Evolutionary conservation across 2,113 vertebrate species (phyloP), one percentile per base, ranked within the genome.

Genomic region (Toxotes jaculatrix): DNA sequence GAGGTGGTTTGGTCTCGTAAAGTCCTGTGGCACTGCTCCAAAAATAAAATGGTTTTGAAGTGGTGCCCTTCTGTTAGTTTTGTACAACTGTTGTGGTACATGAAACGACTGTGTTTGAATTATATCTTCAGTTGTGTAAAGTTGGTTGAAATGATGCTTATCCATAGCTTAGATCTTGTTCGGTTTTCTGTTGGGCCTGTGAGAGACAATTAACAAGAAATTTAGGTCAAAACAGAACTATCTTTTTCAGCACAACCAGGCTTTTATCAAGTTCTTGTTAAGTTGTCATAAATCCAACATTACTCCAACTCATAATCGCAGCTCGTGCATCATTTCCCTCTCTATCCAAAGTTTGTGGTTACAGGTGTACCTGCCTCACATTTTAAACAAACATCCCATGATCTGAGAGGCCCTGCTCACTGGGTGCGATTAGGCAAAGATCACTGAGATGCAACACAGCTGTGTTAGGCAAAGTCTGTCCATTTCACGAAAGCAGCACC

Each of bases 271-370:
- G 57, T 38, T 32, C 17, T 16, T 23, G 0, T 36, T 68, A 1
- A 12, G 74, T 66, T 73, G 42, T 68, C 47, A 16, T 23, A 7
- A 63, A 51, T 61, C 11, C 1, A 43, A 13, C 40, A 32, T 67
- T 27, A 71, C 19, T 4, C 14, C 11, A 45, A 9, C 3, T 6
- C 36, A n/a, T n/a, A 36, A 56, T 32, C 17, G 49, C 21, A 23
- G 43, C 6, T 27, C 10, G 12, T 14, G 19, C 36, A 80, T 32
- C 11, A 21, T 47, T 75, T 71, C 31, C 5, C 23, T 70, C 21
- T 61, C 23, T 71, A 75, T 45, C 32, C 76, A 82, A 87, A 83
- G 53, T 53, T 36, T 78, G 72, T 66, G 75, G 81, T 75, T 74
- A 17, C 38, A 79, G 53, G n/a, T 65, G 65, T 74, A 14, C 70